Base-by-base conservation (phyloP, 2,888 invertebrate species). In the Catocala fraxini region DNA sequence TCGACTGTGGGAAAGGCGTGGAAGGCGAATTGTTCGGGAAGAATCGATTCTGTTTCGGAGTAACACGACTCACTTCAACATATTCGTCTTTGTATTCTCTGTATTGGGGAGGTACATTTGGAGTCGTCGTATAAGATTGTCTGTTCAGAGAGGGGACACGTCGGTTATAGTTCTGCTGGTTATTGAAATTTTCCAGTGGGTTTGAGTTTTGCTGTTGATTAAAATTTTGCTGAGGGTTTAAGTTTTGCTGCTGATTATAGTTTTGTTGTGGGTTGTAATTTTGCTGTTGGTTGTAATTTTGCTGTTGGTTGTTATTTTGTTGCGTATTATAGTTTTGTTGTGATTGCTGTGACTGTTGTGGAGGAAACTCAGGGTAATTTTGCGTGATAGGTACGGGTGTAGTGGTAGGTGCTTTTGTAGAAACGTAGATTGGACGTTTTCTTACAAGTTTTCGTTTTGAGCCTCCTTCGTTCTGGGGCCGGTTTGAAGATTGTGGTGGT, bases 41-140 rank as follows among this genome's bases (percentile, higher is more conserved):
- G 70, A 82, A 89, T 68, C 85, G 84, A 60, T 80, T 89, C 48
- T 84, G 87, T 74, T 93, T 93, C 5, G 93, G 91, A 6, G 90
- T 90, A 7, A 92, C 92, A 68, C 92, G 86, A 53, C 88, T 88
- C 6, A 94, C 93, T 87, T 94, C 94, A 4, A 94, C 93, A 66
- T 94, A 94, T 77, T 94, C 94, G 15, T 93, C 89, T 79, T 89
- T 89, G 56, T 85, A 90, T 68, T 92, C 83, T 75, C 85, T 87
- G 72, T 85, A 89, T 74, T 91, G 88, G 69, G 89, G 91, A 75
- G 93, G 92, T 33, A 93, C 83, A 65, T 85, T 87, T 3, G 88
- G 85, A 51, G 87, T 73, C 67, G 70, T 80, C 60, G 70, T 59
- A 46, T 75, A 61, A 65, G 69, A 75, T 67, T 83, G 85, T 67